Evolutionary conservation across 1,140 invertebrate species (phyloP).

Genomic region (Drosophila parabipectinata): DNA sequence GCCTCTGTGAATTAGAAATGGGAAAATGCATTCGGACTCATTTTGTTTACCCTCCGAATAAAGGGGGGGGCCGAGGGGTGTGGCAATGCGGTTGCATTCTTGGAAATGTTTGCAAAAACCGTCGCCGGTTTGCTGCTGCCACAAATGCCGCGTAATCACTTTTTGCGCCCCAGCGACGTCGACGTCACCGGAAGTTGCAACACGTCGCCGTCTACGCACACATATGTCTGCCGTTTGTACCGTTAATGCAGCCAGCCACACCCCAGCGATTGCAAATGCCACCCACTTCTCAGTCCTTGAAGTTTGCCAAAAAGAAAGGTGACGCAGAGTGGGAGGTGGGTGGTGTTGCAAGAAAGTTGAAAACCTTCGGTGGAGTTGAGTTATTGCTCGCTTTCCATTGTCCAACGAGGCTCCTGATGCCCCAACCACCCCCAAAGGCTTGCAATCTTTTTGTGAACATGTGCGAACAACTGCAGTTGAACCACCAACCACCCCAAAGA

Average conservation of each 20-base stretch:
- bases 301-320: conserved; percentile 51
- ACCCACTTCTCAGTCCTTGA: conserved; percentile 27
- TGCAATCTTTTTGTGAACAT: conserved; percentile 67
- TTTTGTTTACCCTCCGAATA: conserved; percentile 45
- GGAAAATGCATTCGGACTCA: conserved; percentile 48
- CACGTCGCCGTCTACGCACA: conserved; percentile 58
- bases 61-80: neutral
- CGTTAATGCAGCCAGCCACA: conserved; percentile 59
- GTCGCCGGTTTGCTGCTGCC: conserved; percentile 67
- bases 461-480: conserved; percentile 74
- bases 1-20: conserved; percentile 35
- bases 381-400: conserved; percentile 55
- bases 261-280: conserved; percentile 62
- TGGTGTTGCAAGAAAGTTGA: conserved; percentile 4
- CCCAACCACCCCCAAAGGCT: conserved; percentile 47
- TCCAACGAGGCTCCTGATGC: neutral
- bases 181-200: conserved; percentile 69
- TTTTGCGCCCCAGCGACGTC: conserved; percentile 45
- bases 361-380: conserved; percentile 56
- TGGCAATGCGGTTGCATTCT: conserved; percentile 63
- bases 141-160: conserved; percentile 76
- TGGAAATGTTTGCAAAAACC: conserved; percentile 69
- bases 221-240: conserved; percentile 59
- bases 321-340: neutral
- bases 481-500: conserved; percentile 28